phyloP scores from a whole-genome alignment of 2,888 invertebrate species.

The Salticus scenicus region DNA sequence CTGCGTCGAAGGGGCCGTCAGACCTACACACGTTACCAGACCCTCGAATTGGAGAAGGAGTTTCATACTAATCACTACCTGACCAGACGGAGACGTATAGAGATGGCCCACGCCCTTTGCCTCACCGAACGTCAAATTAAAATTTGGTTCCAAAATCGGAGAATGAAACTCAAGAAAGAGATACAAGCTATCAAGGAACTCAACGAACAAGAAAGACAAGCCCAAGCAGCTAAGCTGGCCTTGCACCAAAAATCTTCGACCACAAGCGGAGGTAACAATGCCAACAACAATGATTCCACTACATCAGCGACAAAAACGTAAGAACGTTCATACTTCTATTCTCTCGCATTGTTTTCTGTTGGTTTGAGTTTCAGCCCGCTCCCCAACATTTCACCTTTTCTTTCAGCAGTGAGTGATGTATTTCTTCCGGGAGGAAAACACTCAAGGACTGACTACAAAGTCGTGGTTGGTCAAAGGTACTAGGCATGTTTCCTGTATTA shows the following conservation, averaged over 20 bases:
- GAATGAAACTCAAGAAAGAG: slow-evolving; percentile 93
- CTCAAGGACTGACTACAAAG: slow-evolving; percentile 26
- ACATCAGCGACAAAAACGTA: slow-evolving; percentile 68
- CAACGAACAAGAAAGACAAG: slow-evolving; percentile 97
- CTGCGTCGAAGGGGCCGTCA: slow-evolving; percentile 95
- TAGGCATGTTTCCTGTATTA: background rate
- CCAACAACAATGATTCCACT: slow-evolving; percentile 69
- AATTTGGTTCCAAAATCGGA: slow-evolving; percentile 98
- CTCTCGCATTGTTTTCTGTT: slow-evolving; percentile 52
- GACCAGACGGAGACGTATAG: slow-evolving; percentile 97
- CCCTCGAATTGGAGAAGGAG: slow-evolving; percentile 97
- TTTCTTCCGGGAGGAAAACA: slow-evolving; percentile 42
- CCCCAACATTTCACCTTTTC: slow-evolving; percentile 20
- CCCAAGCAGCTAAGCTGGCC: slow-evolving; percentile 87
- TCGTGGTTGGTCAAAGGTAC: slow-evolving; percentile 38
- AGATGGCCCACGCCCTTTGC: slow-evolving; percentile 98
- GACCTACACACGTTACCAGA: slow-evolving; percentile 98
- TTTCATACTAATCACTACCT: slow-evolving; percentile 99
- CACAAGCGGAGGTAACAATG: slow-evolving; percentile 63
- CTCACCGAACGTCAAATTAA: slow-evolving; percentile 98
- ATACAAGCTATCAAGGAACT: slow-evolving; percentile 93
- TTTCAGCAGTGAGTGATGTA: slow-evolving; percentile 58
- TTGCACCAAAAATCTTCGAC: slow-evolving; percentile 61
- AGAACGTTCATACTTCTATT: slow-evolving; percentile 61
- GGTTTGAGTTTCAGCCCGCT: slow-evolving; percentile 9